Evolutionary conservation across 23 tunicate genomes (phyloP).

Genomic region (Diplosoma virens): DNA sequence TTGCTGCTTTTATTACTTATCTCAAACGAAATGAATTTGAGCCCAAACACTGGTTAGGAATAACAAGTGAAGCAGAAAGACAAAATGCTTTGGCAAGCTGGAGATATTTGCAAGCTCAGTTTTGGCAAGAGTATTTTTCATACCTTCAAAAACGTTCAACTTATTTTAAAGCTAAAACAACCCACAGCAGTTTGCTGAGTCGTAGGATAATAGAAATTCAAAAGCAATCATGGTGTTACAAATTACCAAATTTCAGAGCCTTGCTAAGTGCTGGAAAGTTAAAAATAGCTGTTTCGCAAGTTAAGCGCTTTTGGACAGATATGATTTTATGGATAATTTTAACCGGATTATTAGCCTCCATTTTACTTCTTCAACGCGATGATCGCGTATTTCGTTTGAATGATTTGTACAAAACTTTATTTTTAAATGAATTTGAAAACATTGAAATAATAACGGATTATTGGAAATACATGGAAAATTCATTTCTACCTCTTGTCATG

Average conservation of each 20-base stretch:
- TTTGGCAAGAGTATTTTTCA: neutral
- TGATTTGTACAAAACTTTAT: neutral
- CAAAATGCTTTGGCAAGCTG: conserved; percentile 41
- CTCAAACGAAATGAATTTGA: neutral
- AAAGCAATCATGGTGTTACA: conserved; percentile 41
- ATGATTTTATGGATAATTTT: conserved; percentile 40
- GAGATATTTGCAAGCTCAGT: conserved; percentile 28
- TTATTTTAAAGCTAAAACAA: neutral
- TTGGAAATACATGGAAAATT: conserved; percentile 36
- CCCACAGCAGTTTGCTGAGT: neutral
- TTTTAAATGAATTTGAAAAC: conserved; percentile 24
- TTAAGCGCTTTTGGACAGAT: conserved; percentile 66
- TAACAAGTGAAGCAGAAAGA: conserved; percentile 32
- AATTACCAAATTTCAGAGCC: conserved; percentile 15
- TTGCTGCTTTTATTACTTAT: conserved; percentile 31
- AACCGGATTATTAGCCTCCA: conserved; percentile 21
- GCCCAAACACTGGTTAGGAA: conserved; percentile 55
- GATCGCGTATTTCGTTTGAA: conserved; percentile 26
- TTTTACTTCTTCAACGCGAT: conserved; percentile 49
- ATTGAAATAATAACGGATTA: conserved; percentile 20
- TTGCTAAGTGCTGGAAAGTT: conserved; percentile 55
- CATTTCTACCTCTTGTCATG: conserved; percentile 30
- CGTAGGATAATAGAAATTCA: conserved; percentile 9
- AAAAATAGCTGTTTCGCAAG: conserved; percentile 62
- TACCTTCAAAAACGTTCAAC: neutral